phyloP scores from a whole-genome alignment of 2,888 invertebrate genomes.

The Aporophyla lueneburgensis region DNA sequence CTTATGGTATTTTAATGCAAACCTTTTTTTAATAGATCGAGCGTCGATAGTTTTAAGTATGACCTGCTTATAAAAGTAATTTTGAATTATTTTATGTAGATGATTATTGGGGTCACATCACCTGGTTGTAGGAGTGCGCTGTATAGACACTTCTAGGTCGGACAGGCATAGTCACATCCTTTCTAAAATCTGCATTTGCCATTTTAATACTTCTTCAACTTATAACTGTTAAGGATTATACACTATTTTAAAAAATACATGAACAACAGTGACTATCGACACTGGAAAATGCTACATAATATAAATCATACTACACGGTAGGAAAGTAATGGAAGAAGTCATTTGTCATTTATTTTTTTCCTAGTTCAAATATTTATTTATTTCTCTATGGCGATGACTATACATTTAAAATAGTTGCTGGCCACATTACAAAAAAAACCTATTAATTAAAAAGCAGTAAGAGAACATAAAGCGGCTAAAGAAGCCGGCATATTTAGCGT shows the following conservation, averaged over 20 bases:
- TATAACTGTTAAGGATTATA: slow-evolving; percentile 81
- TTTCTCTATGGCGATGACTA: slow-evolving; percentile 67
- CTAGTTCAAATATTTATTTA: slow-evolving; percentile 75
- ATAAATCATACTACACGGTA: slow-evolving; percentile 81
- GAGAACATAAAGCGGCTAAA: background rate
- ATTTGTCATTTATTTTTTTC: slow-evolving; percentile 82
- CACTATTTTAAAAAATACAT: slow-evolving; percentile 87
- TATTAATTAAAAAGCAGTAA: background rate
- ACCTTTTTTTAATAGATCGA: no score
- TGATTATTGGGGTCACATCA: slow-evolving; percentile 59
- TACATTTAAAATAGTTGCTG: slow-evolving; percentile 44
- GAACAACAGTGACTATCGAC: slow-evolving; percentile 83
- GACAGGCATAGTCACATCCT: slow-evolving; percentile 88
- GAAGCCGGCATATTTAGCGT: no score
- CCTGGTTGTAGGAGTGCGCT: slow-evolving; percentile 92
- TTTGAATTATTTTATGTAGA: background rate
- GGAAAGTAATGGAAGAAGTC: slow-evolving; percentile 76
- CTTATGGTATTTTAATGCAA: no score
- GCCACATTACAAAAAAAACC: slow-evolving; percentile 27
- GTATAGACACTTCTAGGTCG: slow-evolving; percentile 93
- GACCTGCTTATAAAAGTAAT: background rate
- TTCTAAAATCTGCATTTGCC: slow-evolving; percentile 89
- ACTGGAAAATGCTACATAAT: slow-evolving; percentile 88
- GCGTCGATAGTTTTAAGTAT: no score
- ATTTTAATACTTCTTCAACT: slow-evolving; percentile 86